Conservation (phyloP, 2,888 invertebrate genomes). For the Lepidochitona cinerea region DNA sequence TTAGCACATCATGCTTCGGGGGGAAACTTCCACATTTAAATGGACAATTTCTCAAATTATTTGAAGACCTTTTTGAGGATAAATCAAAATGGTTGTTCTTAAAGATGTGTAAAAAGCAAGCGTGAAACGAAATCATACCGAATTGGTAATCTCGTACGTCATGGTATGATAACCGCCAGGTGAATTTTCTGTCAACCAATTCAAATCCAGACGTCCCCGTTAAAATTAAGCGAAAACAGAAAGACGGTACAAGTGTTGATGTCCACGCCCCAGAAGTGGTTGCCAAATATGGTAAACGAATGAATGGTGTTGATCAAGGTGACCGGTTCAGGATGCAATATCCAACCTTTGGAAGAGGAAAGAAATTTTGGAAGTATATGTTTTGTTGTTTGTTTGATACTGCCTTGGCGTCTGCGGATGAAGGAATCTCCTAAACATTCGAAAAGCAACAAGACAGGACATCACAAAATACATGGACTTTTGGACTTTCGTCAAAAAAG, state of each 20-base stretch:
- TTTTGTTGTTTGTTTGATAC: slow-evolving; percentile 2
- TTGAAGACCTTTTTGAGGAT: too few relatives aligned
- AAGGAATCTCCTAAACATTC: neutral
- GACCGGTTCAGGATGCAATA: neutral
- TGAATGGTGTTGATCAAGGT: slow-evolving; percentile 11
- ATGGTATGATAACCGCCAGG: too few relatives aligned
- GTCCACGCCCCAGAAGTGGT: slow-evolving; percentile 3
- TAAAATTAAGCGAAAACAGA: neutral
- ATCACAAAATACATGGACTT: neutral
- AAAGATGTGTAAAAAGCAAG: too few relatives aligned
- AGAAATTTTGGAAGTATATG: slow-evolving; percentile 7
- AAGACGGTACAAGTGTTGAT: neutral
- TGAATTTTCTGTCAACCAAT: too few relatives aligned
- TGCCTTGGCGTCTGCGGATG: neutral
- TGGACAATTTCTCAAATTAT: too few relatives aligned
- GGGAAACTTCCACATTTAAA: too few relatives aligned
- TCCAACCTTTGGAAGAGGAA: neutral
- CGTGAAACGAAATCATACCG: too few relatives aligned
- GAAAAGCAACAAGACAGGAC: neutral
- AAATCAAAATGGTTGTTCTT: too few relatives aligned
- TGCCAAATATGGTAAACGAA: neutral
- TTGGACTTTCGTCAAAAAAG: neutral
- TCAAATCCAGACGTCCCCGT: neutral
- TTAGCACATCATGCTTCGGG: too few relatives aligned
- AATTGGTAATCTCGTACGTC: too few relatives aligned